A percentile compares a stretch with the other conserved stretches of the same genome.
phyloP scores from a whole-genome alignment of 1,140 invertebrate genomes.

The Venturia canescens region DNA sequence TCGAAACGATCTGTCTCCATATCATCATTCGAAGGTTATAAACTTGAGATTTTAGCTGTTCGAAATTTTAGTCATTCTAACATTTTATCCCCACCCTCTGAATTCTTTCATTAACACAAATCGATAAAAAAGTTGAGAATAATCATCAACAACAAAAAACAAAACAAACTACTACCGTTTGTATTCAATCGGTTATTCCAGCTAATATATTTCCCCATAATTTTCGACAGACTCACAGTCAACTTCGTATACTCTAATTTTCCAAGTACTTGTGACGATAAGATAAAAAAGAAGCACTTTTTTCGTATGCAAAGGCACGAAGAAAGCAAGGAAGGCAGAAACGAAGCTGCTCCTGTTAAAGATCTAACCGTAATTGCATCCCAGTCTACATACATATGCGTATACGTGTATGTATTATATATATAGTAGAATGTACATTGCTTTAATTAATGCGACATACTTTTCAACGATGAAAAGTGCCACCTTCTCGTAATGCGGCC shows the following conservation, averaged over 20 bases:
- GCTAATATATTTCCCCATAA: too few relatives aligned
- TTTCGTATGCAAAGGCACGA: not conserved
- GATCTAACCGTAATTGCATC: conserved; percentile 20
- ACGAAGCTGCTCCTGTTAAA: conserved; percentile 12
- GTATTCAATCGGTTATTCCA: too few relatives aligned
- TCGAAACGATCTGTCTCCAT: too few relatives aligned
- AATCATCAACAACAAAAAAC: not conserved
- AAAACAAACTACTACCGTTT: too few relatives aligned
- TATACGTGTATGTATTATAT: too few relatives aligned
- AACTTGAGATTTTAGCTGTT: too few relatives aligned
- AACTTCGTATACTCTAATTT: not conserved
- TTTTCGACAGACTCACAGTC: too few relatives aligned
- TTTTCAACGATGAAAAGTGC: conserved; percentile 60
- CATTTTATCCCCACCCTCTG: too few relatives aligned
- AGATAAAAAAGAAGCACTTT: too few relatives aligned
- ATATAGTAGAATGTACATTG: conserved; percentile 18
- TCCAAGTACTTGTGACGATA: too few relatives aligned
- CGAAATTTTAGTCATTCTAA: too few relatives aligned
- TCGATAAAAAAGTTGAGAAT: not conserved
- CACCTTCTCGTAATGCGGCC: conserved; percentile 45
- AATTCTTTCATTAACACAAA: not conserved
- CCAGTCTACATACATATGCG: not conserved
- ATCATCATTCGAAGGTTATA: too few relatives aligned
- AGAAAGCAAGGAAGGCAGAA: conserved; percentile 1
- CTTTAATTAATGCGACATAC: conserved; percentile 73